Evolutionary conservation across 2,113 vertebrate species (phyloP).

Genomic region (Tyrannus savana): DNA sequence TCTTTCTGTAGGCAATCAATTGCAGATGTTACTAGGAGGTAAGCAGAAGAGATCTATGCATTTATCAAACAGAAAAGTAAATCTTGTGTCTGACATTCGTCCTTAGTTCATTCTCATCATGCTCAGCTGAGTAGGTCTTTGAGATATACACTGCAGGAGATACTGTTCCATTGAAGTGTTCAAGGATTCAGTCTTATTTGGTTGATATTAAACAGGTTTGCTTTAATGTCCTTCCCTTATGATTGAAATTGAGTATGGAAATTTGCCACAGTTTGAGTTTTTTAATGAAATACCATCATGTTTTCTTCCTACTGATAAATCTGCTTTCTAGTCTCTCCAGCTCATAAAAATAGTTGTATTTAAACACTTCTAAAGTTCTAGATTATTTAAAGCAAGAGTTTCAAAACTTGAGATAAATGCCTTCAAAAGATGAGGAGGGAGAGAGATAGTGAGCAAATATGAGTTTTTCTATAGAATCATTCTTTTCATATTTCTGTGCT

Average conservation of each 20-base stretch:
- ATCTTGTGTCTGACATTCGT: neutral
- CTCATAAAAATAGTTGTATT: neutral
- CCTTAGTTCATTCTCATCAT: neutral
- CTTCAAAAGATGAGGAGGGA: neutral
- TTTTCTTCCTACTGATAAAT: neutral
- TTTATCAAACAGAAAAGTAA: neutral
- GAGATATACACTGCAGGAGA: neutral
- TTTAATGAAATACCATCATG: neutral
- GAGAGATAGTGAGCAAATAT: neutral
- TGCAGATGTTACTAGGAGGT: neutral
- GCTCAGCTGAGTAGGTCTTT: neutral
- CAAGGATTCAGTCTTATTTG: neutral
- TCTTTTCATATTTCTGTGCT: neutral
- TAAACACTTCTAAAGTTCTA: neutral
- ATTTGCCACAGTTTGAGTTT: neutral
- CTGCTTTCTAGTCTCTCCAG: neutral
- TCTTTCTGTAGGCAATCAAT: neutral
- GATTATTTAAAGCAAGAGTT: neutral
- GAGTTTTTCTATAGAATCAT: neutral
- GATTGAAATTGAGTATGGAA: neutral
- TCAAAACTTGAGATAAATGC: neutral
- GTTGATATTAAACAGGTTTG: neutral
- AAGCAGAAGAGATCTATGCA: neutral
- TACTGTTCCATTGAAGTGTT: neutral
- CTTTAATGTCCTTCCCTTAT: neutral